Conservation (phyloP, 2,888 invertebrate genomes). For the Acrobasis suavella region DNA sequence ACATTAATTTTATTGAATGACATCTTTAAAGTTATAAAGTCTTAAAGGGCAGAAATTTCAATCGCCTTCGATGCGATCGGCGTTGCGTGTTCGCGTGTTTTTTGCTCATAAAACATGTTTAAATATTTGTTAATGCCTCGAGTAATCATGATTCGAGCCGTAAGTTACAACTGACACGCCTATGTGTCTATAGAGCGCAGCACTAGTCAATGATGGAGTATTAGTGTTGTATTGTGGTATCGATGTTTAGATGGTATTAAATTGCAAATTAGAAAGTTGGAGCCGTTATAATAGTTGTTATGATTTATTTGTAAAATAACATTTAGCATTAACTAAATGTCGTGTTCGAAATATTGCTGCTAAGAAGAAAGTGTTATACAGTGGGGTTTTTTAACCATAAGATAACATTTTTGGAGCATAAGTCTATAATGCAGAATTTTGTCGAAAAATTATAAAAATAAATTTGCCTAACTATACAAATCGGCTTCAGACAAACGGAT, state of each 20-base stretch:
- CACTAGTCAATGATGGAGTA: conserved; percentile 20
- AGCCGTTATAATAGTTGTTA: neutral
- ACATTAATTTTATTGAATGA: conserved; percentile 13
- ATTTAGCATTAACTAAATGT: neutral
- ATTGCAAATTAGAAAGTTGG: neutral
- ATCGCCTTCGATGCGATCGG: conserved; percentile 27
- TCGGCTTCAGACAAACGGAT: no score
- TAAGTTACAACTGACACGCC: conserved; percentile 49
- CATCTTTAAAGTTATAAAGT: conserved; percentile 9
- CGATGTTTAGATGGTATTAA: conserved; percentile 7
- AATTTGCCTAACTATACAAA: no score
- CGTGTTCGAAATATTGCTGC: neutral
- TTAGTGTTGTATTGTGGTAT: neutral
- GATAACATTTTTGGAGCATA: no score
- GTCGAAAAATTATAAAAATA: no score
- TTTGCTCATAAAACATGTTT: conserved; percentile 56
- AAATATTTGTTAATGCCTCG: conserved; percentile 71
- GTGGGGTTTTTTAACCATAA: no score
- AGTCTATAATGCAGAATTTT: no score
- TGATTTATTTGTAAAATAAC: neutral
- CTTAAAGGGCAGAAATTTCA: conserved; percentile 14
- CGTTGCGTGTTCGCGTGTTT: conserved; percentile 43
- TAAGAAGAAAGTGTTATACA: neutral
- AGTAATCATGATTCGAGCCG: conserved; percentile 46
- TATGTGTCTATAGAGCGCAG: conserved; percentile 42